These are phyloP conservation scores for Pterocles burchelli DNA, from an alignment of 2,113 vertebrate genomes.

Conservation along the genomic window DNA sequence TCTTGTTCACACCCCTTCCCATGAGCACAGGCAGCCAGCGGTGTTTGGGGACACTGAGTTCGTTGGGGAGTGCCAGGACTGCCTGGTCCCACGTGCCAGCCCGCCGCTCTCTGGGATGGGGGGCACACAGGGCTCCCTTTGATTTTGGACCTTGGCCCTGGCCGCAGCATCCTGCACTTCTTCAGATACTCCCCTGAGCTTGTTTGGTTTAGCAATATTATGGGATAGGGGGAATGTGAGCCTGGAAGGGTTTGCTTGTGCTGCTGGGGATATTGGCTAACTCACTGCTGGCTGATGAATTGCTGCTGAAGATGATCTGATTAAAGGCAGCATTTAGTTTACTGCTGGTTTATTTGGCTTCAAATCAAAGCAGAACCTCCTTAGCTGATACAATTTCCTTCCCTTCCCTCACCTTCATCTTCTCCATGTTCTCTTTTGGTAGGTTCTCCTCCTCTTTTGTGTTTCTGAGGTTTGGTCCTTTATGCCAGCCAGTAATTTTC, in stretches of 20 bases:
- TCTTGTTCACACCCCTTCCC: fast-evolving
- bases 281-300: not conserved
- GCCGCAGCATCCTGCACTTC: fast-evolving
- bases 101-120: not conserved
- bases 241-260: not conserved
- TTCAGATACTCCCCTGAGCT: fast-evolving
- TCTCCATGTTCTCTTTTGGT: fast-evolving
- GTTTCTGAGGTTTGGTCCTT: not conserved
- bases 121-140: not conserved
- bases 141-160: not conserved
- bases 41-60: not conserved
- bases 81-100: not conserved
- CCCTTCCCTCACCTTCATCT: not conserved
- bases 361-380: not conserved
- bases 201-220: fast-evolving
- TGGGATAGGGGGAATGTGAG: fast-evolving
- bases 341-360: not conserved
- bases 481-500: not conserved
- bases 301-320: not conserved
- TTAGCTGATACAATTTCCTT: not conserved
- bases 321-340: not conserved
- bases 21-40: not conserved
- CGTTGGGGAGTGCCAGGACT: fast-evolving
- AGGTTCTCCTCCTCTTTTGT: not conserved
- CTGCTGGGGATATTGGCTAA: not conserved